Evolutionary conservation across 2,797 vertebrate genomes (phyloP).

Genomic region (Gouania willdenowi): DNA sequence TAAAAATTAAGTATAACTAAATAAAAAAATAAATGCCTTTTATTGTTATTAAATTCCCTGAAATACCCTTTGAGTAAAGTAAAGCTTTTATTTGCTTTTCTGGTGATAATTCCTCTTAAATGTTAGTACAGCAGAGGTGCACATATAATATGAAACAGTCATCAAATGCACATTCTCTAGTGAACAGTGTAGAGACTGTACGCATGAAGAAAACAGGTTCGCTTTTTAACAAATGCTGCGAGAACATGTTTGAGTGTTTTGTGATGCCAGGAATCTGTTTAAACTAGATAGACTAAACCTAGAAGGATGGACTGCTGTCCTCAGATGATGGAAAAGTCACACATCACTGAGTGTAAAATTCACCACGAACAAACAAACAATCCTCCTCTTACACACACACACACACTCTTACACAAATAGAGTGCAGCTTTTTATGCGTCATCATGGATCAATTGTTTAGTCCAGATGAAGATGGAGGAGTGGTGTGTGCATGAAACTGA

Average conservation of each 20-base stretch:
- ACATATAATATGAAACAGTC: neutral
- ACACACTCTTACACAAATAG: neutral
- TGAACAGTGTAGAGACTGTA: conserved; percentile 18
- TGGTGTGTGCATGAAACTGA: neutral
- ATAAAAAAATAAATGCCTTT: too few relatives aligned
- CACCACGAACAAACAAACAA: neutral
- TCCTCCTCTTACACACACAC: neutral
- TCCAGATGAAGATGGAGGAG: neutral
- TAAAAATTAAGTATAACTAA: too few relatives aligned
- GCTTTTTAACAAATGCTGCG: conserved; percentile 48
- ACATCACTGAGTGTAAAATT: conserved; percentile 4
- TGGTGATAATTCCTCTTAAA: conserved; percentile 3
- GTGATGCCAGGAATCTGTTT: conserved; percentile 37
- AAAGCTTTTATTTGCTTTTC: too few relatives aligned
- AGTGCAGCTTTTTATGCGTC: neutral
- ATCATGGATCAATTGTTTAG: neutral
- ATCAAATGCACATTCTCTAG: conserved; percentile 18
- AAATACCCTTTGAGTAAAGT: too few relatives aligned
- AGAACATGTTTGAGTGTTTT: conserved; percentile 26
- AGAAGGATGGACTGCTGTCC: conserved; percentile 1
- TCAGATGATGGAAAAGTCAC: conserved; percentile 13
- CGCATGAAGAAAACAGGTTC: conserved; percentile 22
- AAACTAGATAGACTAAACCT: conserved; percentile 14
- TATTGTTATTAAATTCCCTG: too few relatives aligned
- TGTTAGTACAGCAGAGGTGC: neutral